These are phyloP conservation scores for Drosophila robusta DNA, from an alignment of 2,888 invertebrate genomes.

Conservation along the genomic window DNA sequence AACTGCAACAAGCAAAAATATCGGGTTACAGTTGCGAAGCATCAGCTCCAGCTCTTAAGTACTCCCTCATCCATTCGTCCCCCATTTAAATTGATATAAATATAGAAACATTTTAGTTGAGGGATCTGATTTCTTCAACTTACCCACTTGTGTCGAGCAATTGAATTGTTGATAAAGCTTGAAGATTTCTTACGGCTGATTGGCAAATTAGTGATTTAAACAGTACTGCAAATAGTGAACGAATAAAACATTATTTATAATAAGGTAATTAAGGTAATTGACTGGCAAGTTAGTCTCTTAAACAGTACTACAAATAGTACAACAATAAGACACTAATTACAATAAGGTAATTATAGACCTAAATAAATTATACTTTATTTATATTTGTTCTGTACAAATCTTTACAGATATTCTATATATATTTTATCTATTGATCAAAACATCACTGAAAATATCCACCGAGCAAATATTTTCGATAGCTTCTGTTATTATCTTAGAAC, in stretches of 20 bases:
- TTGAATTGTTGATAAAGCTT: constrained; percentile 8
- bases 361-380: too few species aligned
- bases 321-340: neutral
- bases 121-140: constrained; percentile 2
- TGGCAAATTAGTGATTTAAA: neutral
- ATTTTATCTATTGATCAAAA: too few species aligned
- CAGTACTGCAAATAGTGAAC: neutral
- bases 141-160: constrained; percentile 2
- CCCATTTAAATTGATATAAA: constrained; percentile 71
- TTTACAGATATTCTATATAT: too few species aligned
- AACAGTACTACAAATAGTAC: neutral
- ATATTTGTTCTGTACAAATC: too few species aligned
- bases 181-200: neutral
- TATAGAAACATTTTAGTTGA: constrained; percentile 34
- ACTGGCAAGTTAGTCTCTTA: neutral
- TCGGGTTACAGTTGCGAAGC: constrained; percentile 46
- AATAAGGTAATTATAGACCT: too few species aligned
- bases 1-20: constrained; percentile 62
- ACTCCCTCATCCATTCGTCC: constrained; percentile 43
- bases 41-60: constrained; percentile 32
- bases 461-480: too few species aligned
- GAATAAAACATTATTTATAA: neutral
- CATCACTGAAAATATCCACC: too few species aligned
- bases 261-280: too few species aligned
- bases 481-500: too few species aligned